phyloP scores from a whole-genome alignment of 2,888 invertebrate species.

The Paralinhomoeus sp. region DNA sequence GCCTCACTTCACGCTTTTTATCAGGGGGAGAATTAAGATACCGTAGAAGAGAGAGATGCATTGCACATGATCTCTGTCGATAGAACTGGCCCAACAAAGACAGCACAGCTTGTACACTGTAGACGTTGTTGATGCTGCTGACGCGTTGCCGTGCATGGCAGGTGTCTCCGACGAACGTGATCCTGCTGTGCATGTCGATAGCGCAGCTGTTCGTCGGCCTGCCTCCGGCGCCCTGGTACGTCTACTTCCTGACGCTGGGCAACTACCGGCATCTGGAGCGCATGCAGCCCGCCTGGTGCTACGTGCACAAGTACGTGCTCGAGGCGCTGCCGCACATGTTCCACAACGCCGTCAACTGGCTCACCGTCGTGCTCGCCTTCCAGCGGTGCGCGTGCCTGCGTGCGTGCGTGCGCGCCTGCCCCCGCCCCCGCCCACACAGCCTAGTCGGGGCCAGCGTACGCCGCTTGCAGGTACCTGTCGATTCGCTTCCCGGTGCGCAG shows the following conservation, averaged over 20 bases:
- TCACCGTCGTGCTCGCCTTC: conserved; percentile 65
- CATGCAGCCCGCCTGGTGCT: conserved; percentile 21
- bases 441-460: too few species aligned
- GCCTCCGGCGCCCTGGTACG: conserved; percentile 66
- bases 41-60: too few species aligned
- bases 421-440: too few species aligned
- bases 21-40: too few species aligned
- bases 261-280: conserved; percentile 10
- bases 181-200: conserved; percentile 79
- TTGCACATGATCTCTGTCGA: too few species aligned
- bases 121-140: too few species aligned
- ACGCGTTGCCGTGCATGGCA: too few species aligned
- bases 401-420: too few species aligned
- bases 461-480: conserved; percentile 48
- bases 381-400: conserved; percentile 47
- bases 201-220: conserved; percentile 77
- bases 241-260: conserved; percentile 28
- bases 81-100: too few species aligned
- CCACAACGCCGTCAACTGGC: conserved; percentile 79
- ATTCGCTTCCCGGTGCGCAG: conserved; percentile 76
- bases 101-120: too few species aligned
- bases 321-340: conserved; percentile 36
- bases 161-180: conserved; percentile 65
- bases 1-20: too few species aligned
- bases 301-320: conserved; percentile 21